Conservation (phyloP, 2,888 invertebrate species). For the Linnaemya vulpina region DNA sequence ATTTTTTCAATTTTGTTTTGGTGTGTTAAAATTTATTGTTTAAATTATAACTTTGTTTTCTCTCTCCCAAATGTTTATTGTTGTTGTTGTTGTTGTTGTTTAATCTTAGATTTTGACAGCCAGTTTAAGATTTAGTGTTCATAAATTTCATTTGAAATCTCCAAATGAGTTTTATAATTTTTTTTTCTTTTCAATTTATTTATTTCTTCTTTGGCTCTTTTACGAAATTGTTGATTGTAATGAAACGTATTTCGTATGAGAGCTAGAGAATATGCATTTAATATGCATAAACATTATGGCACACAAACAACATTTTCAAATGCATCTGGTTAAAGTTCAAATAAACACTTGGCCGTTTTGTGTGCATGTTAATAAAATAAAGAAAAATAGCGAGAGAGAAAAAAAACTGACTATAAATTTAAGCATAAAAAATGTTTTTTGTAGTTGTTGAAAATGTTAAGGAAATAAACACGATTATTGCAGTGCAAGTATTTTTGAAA, state of each 20-base stretch:
- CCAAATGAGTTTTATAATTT: slow-evolving; percentile 13
- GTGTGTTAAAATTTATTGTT: slow-evolving; percentile 48
- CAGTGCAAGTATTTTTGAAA: background rate
- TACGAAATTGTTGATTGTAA: slow-evolving; percentile 40
- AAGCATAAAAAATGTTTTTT: slow-evolving; percentile 36
- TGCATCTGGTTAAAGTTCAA: slow-evolving; percentile 65
- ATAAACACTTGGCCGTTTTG: slow-evolving; percentile 41
- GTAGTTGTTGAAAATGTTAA: background rate
- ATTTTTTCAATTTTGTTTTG: slow-evolving; percentile 2
- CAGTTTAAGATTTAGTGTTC: slow-evolving; percentile 65
- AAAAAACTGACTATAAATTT: slow-evolving; percentile 31
- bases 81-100: too few species aligned
- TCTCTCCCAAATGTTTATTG: slow-evolving; percentile 61
- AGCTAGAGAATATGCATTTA: slow-evolving; percentile 53
- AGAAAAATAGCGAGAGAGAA: background rate
- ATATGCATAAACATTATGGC: slow-evolving; percentile 57
- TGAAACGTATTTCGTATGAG: slow-evolving; percentile 33
- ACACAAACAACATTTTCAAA: slow-evolving; percentile 29
- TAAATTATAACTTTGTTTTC: slow-evolving; percentile 64
- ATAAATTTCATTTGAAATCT: slow-evolving; percentile 64
- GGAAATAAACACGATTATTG: slow-evolving; percentile 1
- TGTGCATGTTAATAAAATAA: background rate
- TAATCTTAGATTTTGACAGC: slow-evolving; percentile 68
- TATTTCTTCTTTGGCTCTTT: slow-evolving; percentile 19
- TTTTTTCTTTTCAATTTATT: too few species aligned